Conservation (phyloP, 1,140 invertebrate genomes). For the Riptortus pedestris region DNA sequence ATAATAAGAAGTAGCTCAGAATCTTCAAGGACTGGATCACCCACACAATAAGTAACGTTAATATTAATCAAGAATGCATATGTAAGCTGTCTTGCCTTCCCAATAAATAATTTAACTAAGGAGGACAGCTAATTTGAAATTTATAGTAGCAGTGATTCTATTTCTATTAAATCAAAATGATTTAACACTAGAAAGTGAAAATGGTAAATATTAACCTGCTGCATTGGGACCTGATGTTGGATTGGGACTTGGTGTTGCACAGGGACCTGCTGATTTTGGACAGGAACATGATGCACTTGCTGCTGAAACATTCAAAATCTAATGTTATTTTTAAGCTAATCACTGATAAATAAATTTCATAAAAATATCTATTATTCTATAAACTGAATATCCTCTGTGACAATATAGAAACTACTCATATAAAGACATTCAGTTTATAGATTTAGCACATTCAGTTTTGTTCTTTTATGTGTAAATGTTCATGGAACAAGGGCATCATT, state of each 20-base stretch:
- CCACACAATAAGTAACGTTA: too few species aligned
- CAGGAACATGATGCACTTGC: slow-evolving; percentile 17
- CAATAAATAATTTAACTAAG: too few species aligned
- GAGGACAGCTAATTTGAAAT: neutral
- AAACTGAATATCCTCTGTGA: neutral
- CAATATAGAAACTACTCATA: neutral
- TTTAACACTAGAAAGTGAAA: too few species aligned
- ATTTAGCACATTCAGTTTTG: too few species aligned
- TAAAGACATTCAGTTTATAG: neutral
- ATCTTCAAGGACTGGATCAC: too few species aligned
- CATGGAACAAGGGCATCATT: too few species aligned
- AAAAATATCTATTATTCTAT: neutral
- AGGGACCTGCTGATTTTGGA: slow-evolving; percentile 12
- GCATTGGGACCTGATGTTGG: slow-evolving; percentile 20
- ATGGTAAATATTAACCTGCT: too few species aligned
- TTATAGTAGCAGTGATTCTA: neutral
- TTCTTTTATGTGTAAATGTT: too few species aligned
- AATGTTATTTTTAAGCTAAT: neutral
- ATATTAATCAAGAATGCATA: too few species aligned
- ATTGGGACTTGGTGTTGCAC: slow-evolving; percentile 6
- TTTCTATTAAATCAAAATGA: neutral
- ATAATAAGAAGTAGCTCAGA: too few species aligned
- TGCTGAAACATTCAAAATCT: neutral
- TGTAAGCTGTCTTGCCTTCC: too few species aligned
- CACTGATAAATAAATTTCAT: neutral